Percentiles rank a stretch among this genome's conserved stretches.
Conservation (phyloP, 2,113 vertebrate species). For the Plectropomus leopardus region DNA sequence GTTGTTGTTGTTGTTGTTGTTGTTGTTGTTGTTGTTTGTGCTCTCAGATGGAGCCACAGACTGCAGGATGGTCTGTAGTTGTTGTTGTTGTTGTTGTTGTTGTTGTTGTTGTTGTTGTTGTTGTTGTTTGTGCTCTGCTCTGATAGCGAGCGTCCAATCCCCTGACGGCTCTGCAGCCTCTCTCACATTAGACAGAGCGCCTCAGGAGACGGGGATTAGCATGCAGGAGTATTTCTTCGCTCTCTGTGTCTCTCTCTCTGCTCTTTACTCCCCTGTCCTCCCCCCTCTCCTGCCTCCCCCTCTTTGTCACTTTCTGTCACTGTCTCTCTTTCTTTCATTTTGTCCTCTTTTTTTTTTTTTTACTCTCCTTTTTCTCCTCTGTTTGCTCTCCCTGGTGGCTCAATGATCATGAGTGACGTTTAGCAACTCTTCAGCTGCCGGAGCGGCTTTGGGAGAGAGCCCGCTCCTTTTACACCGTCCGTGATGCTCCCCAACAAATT, state of each 20-base stretch:
- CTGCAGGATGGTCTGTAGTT: too few species aligned
- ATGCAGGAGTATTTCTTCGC: slow-evolving; percentile 39
- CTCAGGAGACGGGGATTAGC: slow-evolving; percentile 62
- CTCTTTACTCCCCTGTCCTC: slow-evolving; percentile 4
- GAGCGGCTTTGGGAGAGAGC: slow-evolving; percentile 45
- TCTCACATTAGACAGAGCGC: slow-evolving; percentile 33
- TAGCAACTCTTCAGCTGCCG: slow-evolving; percentile 50
- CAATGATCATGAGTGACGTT: slow-evolving; percentile 67
- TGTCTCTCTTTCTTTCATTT: slow-evolving; percentile 34
- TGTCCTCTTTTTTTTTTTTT: slow-evolving; percentile 9
- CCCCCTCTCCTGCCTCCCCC: slow-evolving; percentile 1
- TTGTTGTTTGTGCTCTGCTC: slow-evolving; percentile 29
- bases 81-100: too few species aligned
- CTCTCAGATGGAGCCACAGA: too few species aligned
- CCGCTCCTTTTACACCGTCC: slow-evolving; percentile 48
- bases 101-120: too few species aligned
- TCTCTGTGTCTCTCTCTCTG: slow-evolving; percentile 10
- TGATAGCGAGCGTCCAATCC: slow-evolving; percentile 40
- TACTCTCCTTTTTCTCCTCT: neutral
- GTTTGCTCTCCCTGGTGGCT: slow-evolving; percentile 37
- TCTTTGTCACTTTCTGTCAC: slow-evolving; percentile 29
- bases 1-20: too few species aligned
- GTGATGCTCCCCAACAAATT: slow-evolving; percentile 61
- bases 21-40: too few species aligned
- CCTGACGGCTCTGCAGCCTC: slow-evolving; percentile 45